phyloP scores from a whole-genome alignment of 2,797 vertebrate species.

The Lophius americanus region DNA sequence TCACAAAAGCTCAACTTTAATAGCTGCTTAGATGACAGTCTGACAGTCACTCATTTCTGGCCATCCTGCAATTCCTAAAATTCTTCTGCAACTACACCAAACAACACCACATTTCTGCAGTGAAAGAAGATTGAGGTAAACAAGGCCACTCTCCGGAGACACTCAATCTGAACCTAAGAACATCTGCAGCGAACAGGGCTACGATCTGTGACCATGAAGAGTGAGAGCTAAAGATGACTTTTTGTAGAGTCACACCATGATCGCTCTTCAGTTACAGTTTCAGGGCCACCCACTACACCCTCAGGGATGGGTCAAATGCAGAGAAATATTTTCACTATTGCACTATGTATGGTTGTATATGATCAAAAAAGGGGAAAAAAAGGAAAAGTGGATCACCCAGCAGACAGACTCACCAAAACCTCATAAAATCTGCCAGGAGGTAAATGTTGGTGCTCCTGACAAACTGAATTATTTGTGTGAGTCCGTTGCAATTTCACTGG shows the following conservation, averaged over 20 bases:
- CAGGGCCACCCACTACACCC: no score
- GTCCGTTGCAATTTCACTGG: no score
- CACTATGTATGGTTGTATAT: no score
- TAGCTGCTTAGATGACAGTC: conserved; percentile 38
- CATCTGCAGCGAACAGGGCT: conserved; percentile 5
- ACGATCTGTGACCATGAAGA: not conserved
- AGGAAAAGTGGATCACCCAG: no score
- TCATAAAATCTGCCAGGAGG: no score
- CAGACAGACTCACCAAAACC: no score
- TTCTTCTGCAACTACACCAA: not conserved
- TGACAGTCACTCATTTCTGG: conserved; percentile 16
- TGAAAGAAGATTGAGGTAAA: not conserved
- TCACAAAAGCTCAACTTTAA: conserved; percentile 9
- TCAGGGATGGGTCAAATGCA: no score
- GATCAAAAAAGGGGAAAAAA: no score
- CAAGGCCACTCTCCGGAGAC: not conserved
- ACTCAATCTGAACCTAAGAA: not conserved
- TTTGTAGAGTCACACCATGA: conserved; percentile 38
- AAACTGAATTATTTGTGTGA: no score
- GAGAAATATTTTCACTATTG: no score
- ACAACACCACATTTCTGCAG: conserved; percentile 23
- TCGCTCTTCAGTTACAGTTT: conserved; percentile 15
- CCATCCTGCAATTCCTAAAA: conserved; percentile 13
- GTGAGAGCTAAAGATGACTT: conserved; percentile 22
- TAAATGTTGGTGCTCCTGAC: no score